A percentile compares a stretch with the other conserved stretches of the same genome.
Conservation (phyloP, 1,140 invertebrate species). For the Danaus melanippus region DNA sequence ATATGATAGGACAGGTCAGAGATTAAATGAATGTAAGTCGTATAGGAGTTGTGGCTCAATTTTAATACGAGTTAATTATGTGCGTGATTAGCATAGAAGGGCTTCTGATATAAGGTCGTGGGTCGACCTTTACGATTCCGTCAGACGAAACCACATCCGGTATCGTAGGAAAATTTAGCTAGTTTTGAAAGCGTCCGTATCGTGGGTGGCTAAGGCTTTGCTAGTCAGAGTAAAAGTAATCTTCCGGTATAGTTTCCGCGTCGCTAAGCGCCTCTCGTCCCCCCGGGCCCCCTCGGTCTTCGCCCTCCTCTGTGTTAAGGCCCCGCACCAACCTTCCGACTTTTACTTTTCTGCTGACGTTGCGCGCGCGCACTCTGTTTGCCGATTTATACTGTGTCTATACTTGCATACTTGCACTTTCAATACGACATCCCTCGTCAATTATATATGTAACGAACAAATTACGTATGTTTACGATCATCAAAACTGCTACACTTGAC, state of each 20-base stretch:
- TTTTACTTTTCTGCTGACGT: slow-evolving; percentile 55
- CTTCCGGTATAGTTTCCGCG: slow-evolving; percentile 44
- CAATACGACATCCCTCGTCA: background rate
- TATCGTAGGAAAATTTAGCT: too few relatives aligned
- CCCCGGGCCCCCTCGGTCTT: slow-evolving; percentile 22
- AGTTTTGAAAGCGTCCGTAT: too few relatives aligned
- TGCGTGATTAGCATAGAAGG: too few relatives aligned
- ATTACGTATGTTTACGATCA: too few relatives aligned
- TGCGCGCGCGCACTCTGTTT: slow-evolving; percentile 15
- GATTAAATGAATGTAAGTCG: too few relatives aligned
- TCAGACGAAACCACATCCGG: too few relatives aligned
- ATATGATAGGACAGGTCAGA: too few relatives aligned
- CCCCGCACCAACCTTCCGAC: slow-evolving; percentile 37
- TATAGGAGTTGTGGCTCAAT: too few relatives aligned
- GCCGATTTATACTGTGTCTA: slow-evolving; percentile 7
- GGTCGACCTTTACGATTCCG: too few relatives aligned
- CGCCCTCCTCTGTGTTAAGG: slow-evolving; percentile 22
- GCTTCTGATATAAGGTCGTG: too few relatives aligned
- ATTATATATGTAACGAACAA: background rate
- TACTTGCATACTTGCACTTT: background rate
- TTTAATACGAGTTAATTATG: too few relatives aligned
- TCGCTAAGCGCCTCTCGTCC: slow-evolving; percentile 11
- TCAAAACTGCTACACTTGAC: too few relatives aligned
- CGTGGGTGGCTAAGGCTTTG: slow-evolving; percentile 1
- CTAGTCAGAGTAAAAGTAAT: slow-evolving; percentile 56